A percentile compares a stretch with the other conserved stretches of the same genome.
Conservation (phyloP, 2,888 invertebrate genomes). For the Scaptomyza parva region DNA sequence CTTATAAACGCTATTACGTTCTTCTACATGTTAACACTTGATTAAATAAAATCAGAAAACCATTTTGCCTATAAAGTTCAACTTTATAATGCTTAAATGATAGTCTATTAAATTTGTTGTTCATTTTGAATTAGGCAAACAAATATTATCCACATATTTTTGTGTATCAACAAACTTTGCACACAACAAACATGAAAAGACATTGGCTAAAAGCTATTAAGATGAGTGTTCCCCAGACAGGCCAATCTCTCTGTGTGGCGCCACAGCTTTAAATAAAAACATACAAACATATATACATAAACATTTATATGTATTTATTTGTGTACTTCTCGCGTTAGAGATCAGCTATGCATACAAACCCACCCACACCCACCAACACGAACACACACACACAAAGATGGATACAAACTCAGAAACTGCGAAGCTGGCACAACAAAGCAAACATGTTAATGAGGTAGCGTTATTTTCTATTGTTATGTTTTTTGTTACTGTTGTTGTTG, state of each 20-base stretch:
- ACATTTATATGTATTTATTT: not conserved
- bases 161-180: not conserved
- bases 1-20: not conserved
- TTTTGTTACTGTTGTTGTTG: no score
- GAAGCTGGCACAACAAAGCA: conserved; percentile 53
- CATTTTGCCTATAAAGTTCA: not conserved
- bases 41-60: not conserved
- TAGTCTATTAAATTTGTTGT: not conserved
- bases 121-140: not conserved
- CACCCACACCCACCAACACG: conserved; percentile 25
- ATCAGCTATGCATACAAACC: conserved; percentile 19
- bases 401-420: conserved; percentile 15
- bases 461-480: conserved; percentile 11
- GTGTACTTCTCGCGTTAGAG: not conserved
- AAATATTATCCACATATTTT: not conserved
- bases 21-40: not conserved
- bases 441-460: conserved; percentile 60
- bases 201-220: conserved; percentile 6
- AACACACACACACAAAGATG: conserved; percentile 24
- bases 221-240: not conserved
- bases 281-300: conserved; percentile 1
- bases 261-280: conserved; percentile 5
- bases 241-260: conserved; percentile 24
- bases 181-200: not conserved
- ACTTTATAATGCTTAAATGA: not conserved